phyloP scores from a whole-genome alignment of 2,797 vertebrate genomes.

The Phataginus tricuspis region DNA sequence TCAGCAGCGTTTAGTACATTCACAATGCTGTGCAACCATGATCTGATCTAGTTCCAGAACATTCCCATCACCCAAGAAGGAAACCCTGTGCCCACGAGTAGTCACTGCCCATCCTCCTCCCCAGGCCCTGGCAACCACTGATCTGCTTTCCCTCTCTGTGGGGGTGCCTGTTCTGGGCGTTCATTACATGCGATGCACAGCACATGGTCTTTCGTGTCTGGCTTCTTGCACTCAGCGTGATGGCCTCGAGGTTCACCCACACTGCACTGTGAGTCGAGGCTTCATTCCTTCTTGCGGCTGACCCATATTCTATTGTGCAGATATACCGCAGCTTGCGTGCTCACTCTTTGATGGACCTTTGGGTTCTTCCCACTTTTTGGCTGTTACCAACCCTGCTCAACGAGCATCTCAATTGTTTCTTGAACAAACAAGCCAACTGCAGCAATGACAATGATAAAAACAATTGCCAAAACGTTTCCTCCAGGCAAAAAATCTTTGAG shows the following conservation, averaged over 20 bases:
- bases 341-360: background rate
- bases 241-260: background rate
- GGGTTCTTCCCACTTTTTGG: background rate
- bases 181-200: fast-evolving
- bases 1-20: background rate
- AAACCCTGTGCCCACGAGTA: background rate
- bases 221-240: background rate
- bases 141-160: background rate
- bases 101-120: background rate
- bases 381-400: background rate
- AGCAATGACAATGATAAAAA: background rate
- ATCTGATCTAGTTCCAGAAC: background rate
- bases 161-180: background rate
- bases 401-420: background rate
- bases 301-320: background rate
- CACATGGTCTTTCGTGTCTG: background rate
- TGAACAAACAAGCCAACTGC: background rate
- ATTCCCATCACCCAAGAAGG: background rate
- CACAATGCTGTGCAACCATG: background rate
- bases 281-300: background rate
- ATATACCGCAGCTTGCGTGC: background rate
- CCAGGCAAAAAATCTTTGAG: background rate
- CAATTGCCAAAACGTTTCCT: background rate
- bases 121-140: background rate
- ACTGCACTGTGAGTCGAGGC: fast-evolving